A percentile compares a stretch with the other conserved stretches of the same genome.
These are phyloP conservation scores for Trichechus manatus DNA, from an alignment of 2,113 vertebrate species.

Conservation along the genomic window DNA sequence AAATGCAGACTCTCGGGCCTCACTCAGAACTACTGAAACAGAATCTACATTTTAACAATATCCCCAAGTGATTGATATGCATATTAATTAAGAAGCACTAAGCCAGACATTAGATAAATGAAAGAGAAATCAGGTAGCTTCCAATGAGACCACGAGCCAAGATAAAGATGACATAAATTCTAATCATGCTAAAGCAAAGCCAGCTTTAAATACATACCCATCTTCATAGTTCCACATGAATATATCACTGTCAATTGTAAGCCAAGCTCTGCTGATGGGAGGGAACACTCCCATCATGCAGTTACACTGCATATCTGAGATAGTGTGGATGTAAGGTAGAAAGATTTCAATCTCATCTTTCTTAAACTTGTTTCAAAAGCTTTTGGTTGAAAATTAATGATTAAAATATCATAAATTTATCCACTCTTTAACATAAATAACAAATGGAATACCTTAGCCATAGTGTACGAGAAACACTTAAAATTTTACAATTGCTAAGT, in stretches of 20 bases:
- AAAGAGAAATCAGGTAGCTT: slow-evolving; percentile 25
- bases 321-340: slow-evolving; percentile 88
- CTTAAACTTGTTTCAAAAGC: background rate
- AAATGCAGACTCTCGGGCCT: background rate
- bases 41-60: background rate
- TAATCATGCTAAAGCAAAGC: background rate
- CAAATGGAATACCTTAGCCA: background rate
- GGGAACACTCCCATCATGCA: slow-evolving; percentile 99
- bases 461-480: background rate
- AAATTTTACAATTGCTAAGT: background rate
- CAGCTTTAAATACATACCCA: slow-evolving; percentile 89
- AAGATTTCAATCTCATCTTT: background rate
- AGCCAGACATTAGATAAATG: background rate
- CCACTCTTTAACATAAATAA: background rate
- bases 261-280: slow-evolving; percentile 96
- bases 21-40: background rate
- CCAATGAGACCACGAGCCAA: background rate
- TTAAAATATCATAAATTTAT: background rate
- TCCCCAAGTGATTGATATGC: background rate
- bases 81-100: background rate
- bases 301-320: slow-evolving; percentile 98
- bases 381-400: slow-evolving; percentile 4
- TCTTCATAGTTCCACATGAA: slow-evolving; percentile 99
- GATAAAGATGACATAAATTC: background rate
- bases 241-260: slow-evolving; percentile 98